These are phyloP conservation scores for Frieseomelitta varia DNA, from an alignment of 1,140 invertebrate genomes.

Conservation along the genomic window DNA sequence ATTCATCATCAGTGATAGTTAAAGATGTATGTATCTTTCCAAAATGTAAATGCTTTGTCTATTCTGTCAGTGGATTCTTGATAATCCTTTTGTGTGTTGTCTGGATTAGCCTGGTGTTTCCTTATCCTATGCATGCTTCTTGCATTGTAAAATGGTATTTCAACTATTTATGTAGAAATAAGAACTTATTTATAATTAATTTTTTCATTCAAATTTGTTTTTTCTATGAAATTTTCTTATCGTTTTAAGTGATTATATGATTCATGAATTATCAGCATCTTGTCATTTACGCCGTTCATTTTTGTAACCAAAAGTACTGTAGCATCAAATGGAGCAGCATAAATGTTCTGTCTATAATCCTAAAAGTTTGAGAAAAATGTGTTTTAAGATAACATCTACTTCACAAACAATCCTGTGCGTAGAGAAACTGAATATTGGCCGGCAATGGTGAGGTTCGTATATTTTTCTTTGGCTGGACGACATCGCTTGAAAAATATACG, in stretches of 20 bases:
- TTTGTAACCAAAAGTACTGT: not conserved
- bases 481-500: slow-evolving; percentile 70
- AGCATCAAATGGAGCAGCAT: not conserved
- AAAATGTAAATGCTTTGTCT: slow-evolving; percentile 27
- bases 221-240: not conserved
- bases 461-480: slow-evolving; percentile 64
- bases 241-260: not conserved
- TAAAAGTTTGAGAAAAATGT: slow-evolving; percentile 42
- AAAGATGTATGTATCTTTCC: not conserved
- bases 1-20: slow-evolving; percentile 4
- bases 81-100: slow-evolving; percentile 37
- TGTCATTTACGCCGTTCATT: not conserved
- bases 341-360: slow-evolving; percentile 10
- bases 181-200: not conserved
- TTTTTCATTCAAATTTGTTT: not conserved
- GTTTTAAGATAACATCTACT: slow-evolving; percentile 47
- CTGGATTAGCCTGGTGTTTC: slow-evolving; percentile 49
- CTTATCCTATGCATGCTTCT: slow-evolving; percentile 69
- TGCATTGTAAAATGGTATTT: slow-evolving; percentile 68
- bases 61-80: slow-evolving; percentile 13
- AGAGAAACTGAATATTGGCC: slow-evolving; percentile 62
- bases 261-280: not conserved
- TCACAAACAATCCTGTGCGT: slow-evolving; percentile 23
- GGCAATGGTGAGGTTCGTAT: slow-evolving; percentile 52
- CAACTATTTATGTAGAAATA: not conserved